phyloP scores from a whole-genome alignment of 2,113 vertebrate genomes.

The Cynoglossus semilaevis region DNA sequence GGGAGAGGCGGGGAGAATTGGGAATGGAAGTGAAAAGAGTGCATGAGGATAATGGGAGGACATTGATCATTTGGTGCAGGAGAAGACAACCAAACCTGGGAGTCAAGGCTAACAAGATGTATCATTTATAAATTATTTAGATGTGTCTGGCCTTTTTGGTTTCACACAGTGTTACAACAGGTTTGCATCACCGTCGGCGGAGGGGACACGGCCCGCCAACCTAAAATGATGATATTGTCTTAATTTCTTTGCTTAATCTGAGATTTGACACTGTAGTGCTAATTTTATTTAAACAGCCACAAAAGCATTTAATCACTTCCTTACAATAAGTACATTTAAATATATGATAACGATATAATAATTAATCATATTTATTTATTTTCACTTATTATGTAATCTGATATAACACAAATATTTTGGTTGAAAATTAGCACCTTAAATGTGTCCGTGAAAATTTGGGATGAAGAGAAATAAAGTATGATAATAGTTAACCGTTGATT shows the following conservation, averaged over 20 bases:
- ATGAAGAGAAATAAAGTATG: too few relatives aligned
- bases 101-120: slow-evolving; percentile 55
- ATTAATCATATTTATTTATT: too few relatives aligned
- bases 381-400: too few relatives aligned
- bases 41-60: slow-evolving; percentile 69
- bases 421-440: too few relatives aligned
- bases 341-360: too few relatives aligned
- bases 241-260: slow-evolving; percentile 30
- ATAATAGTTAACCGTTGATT: too few relatives aligned
- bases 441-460: too few relatives aligned
- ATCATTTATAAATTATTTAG: slow-evolving; percentile 69
- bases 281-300: neutral
- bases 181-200: slow-evolving; percentile 55
- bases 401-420: too few relatives aligned
- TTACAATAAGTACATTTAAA: too few relatives aligned
- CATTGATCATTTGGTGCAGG: slow-evolving; percentile 67
- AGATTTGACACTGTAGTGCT: neutral
- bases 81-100: slow-evolving; percentile 60
- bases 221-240: slow-evolving; percentile 19
- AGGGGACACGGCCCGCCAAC: slow-evolving; percentile 31
- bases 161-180: slow-evolving; percentile 50
- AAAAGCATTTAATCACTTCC: too few relatives aligned
- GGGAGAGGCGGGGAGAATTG: slow-evolving; percentile 47
- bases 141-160: slow-evolving; percentile 35
- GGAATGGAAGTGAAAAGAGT: slow-evolving; percentile 54